Evolutionary conservation across 2,113 vertebrate species (phyloP).

Genomic region (Ammodytes marinus): DNA sequence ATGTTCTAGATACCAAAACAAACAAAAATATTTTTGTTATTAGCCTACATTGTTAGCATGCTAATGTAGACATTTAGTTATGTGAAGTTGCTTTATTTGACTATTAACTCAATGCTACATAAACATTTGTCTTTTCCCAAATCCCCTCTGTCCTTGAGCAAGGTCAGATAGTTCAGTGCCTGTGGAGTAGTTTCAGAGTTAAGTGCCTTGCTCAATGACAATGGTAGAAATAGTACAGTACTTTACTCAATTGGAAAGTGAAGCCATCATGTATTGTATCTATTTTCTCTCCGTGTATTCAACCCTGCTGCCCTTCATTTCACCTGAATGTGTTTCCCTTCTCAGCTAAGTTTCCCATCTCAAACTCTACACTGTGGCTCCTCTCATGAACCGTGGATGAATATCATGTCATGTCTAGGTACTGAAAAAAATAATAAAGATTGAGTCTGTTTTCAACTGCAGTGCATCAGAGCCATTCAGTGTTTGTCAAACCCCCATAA

Average conservation of each 20-base stretch:
- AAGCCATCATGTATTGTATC: neutral
- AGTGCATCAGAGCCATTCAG: conserved; percentile 39
- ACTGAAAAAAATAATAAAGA: conserved; percentile 43
- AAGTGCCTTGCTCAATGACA: too few species aligned
- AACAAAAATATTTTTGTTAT: too few species aligned
- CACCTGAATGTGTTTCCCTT: neutral
- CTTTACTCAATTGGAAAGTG: neutral
- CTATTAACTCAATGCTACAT: too few species aligned
- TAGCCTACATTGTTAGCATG: too few species aligned
- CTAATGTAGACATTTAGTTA: too few species aligned
- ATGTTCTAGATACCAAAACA: too few species aligned
- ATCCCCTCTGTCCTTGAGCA: too few species aligned
- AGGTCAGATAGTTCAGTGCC: too few species aligned
- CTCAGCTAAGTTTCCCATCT: neutral
- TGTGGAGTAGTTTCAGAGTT: too few species aligned
- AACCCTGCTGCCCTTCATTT: neutral
- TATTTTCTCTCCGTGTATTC: neutral
- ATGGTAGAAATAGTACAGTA: too few species aligned
- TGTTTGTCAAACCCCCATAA: conserved; percentile 62
- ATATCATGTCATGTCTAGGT: conserved; percentile 32
- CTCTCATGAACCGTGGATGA: conserved; percentile 11
- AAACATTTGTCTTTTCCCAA: too few species aligned
- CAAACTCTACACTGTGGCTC: neutral
- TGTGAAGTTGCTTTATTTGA: too few species aligned
- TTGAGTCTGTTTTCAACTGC: conserved; percentile 46